phyloP scores from a whole-genome alignment of 2,888 invertebrate genomes.

The Drosophila planitibia region DNA sequence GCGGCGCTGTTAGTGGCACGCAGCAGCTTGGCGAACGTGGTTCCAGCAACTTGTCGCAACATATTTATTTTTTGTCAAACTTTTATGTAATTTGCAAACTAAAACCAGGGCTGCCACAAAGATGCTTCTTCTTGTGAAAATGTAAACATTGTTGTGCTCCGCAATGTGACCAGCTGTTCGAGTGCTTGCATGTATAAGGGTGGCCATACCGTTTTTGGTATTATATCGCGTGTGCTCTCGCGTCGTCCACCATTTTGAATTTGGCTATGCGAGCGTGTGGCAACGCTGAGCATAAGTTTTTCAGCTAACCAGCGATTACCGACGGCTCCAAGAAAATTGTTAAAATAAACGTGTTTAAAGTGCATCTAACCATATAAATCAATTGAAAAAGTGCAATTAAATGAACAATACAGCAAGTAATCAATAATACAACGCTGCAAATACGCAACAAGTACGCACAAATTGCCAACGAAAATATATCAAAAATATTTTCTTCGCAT shows the following conservation, averaged over 20 bases:
- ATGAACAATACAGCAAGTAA: conserved; percentile 71
- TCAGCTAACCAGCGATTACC: conserved; percentile 39
- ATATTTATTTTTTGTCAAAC: conserved; percentile 51
- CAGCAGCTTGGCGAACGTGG: conserved; percentile 45
- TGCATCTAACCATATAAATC: conserved; percentile 56
- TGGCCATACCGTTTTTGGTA: conserved; percentile 22
- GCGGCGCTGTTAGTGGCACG: conserved; percentile 40
- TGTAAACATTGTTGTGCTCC: conserved; percentile 41
- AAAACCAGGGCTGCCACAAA: conserved; percentile 47
- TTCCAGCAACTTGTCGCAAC: conserved; percentile 54
- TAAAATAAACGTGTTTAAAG: conserved; percentile 58
- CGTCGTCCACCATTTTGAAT: conserved; percentile 70
- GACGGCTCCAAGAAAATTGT: conserved; percentile 60
- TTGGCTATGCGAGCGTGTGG: conserved; percentile 45
- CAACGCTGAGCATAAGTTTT: conserved; percentile 45
- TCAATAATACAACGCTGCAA: conserved; percentile 57
- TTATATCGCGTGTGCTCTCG: conserved; percentile 18
- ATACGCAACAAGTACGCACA: conserved; percentile 66
- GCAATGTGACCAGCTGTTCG: conserved; percentile 12
- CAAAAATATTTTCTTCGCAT: conserved; percentile 48
- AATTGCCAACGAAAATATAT: conserved; percentile 46
- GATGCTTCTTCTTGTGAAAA: conserved; percentile 48
- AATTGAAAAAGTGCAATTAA: conserved; percentile 67
- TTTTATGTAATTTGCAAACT: conserved; percentile 62
- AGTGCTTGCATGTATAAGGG: neutral